A percentile compares a stretch with the other conserved stretches of the same genome.
Conservation (phyloP, 2,888 invertebrate genomes). For the Lagria hirta region DNA sequence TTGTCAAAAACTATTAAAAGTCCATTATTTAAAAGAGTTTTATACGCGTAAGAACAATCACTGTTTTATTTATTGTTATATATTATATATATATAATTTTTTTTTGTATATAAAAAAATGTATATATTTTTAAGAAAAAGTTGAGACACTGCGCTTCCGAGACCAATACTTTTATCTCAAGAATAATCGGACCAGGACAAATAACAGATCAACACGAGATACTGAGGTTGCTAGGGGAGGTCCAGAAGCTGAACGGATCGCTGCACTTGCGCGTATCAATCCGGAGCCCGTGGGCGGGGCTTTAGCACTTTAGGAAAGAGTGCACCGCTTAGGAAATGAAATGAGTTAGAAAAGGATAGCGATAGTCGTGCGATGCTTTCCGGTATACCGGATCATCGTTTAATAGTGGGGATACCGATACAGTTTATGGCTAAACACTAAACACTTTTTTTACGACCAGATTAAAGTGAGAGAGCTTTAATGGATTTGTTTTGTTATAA, state of each 20-base stretch:
- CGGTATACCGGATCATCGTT: conserved; percentile 45
- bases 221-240: conserved; percentile 53
- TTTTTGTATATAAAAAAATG: too few species aligned
- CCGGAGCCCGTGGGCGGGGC: conserved; percentile 30
- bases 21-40: too few species aligned
- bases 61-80: too few species aligned
- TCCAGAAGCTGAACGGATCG: conserved; percentile 22
- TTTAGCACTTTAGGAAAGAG: conserved; percentile 6
- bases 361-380: conserved; percentile 29
- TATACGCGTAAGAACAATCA: too few species aligned
- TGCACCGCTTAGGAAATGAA: conserved; percentile 16
- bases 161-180: conserved; percentile 20
- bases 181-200: conserved; percentile 18
- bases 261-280: conserved; percentile 27
- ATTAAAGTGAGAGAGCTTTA: conserved; percentile 50
- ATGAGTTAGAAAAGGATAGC: conserved; percentile 26
- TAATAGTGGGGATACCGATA: conserved; percentile 51
- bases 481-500: conserved; percentile 49
- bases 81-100: too few species aligned
- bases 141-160: too few species aligned
- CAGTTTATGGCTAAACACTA: conserved; percentile 54
- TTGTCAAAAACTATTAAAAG: conserved; percentile 14
- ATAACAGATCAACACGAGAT: conserved; percentile 40
- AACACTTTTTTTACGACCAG: conserved; percentile 53
- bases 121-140: too few species aligned